A percentile compares a stretch with the other conserved stretches of the same genome.
Conservation (phyloP, 2,797 vertebrate species). For the Chelonia mydas region DNA sequence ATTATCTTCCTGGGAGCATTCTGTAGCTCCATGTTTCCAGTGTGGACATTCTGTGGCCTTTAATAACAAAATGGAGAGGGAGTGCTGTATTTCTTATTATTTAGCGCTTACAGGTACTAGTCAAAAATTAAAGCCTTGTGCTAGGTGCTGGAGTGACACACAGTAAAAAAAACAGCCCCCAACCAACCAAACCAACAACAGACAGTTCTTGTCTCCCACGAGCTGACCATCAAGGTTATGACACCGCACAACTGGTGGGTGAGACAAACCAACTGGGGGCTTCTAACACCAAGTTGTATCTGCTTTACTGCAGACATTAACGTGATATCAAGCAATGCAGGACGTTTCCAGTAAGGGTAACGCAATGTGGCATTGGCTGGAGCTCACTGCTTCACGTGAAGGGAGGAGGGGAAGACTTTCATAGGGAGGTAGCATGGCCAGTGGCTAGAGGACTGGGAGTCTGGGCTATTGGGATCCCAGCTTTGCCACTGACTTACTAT, state of each 20-base stretch:
- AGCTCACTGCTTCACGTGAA: not conserved
- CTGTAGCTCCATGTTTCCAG: not conserved
- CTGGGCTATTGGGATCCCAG: not conserved
- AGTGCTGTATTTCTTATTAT: not conserved
- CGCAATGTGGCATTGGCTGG: not conserved
- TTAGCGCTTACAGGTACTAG: not conserved
- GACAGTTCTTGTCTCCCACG: not conserved
- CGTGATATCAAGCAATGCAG: not conserved
- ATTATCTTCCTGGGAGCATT: not conserved
- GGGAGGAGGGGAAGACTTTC: not conserved
- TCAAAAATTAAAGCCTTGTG: not conserved
- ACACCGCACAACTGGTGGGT: fast-evolving
- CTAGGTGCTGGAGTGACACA: fast-evolving
- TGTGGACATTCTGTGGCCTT: not conserved
- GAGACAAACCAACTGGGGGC: not conserved
- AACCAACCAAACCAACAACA: not conserved
- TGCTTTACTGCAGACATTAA: not conserved
- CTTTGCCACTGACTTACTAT: not conserved
- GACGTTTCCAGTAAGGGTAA: not conserved
- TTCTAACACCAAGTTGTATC: not conserved
- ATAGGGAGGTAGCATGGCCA: not conserved
- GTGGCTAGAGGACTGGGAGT: not conserved
- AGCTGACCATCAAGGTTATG: not conserved
- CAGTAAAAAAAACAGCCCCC: not conserved
- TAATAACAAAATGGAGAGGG: not conserved